These are phyloP conservation scores for Oligia strigilis DNA, from an alignment of 2,888 invertebrate species.

Conservation along the genomic window DNA sequence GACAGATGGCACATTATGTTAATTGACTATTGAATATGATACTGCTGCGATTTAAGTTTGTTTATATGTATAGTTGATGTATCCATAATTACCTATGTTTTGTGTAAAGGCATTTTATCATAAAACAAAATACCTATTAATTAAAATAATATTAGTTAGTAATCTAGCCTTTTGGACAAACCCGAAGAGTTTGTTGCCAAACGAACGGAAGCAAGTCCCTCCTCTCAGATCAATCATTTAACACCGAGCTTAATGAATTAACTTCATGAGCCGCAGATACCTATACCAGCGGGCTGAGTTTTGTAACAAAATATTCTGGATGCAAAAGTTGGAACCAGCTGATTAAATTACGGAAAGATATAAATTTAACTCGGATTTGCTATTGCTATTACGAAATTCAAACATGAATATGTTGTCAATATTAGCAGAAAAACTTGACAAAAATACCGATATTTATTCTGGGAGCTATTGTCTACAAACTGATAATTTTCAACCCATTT, in stretches of 20 bases:
- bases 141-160: not conserved
- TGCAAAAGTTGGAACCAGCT: slow-evolving; percentile 13
- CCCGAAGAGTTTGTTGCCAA: slow-evolving; percentile 23
- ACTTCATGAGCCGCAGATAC: slow-evolving; percentile 22
- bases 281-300: slow-evolving; percentile 9
- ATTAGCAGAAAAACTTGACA: not conserved
- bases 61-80: not conserved
- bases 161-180: not conserved
- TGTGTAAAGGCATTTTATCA: not conserved
- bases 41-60: not conserved
- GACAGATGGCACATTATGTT: not conserved
- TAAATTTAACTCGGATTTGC: not conserved
- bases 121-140: no score
- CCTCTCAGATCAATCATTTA: slow-evolving; percentile 47
- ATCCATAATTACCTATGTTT: not conserved
- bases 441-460: not conserved
- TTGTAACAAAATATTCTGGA: slow-evolving; percentile 23
- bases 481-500: not conserved
- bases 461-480: not conserved
- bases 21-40: not conserved
- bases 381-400: not conserved
- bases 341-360: slow-evolving; percentile 1
- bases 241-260: slow-evolving; percentile 35
- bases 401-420: not conserved
- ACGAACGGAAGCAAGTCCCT: slow-evolving; percentile 23